Base-by-base conservation (phyloP, 2,888 invertebrate genomes). In the Archaeoteleia sp. region DNA sequence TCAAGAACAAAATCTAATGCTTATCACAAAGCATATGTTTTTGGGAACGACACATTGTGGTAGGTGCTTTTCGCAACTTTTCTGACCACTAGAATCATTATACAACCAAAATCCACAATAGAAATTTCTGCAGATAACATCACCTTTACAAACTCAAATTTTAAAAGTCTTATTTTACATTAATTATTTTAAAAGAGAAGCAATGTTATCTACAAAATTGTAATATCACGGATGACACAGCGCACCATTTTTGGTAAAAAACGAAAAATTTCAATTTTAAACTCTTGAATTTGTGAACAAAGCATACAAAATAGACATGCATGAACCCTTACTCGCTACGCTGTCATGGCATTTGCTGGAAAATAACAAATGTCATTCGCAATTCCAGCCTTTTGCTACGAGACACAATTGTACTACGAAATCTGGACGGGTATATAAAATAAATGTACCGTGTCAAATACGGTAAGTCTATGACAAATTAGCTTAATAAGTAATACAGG, bases 351-450 rank as follows among this genome's bases (percentile, higher is more conserved):
- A 8, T 51, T 29, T 37, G 45, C 35, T 43, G 37, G 51, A 51
- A 39, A 29, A 37, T 25, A 10, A 42, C 15, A 37, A 48, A 10
- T 4, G 27, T 23, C 20, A 17, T 57, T 48, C 27, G 15, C 12
- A 4, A 30, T 34, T 58, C 42, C 49, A 43, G 48, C 46, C 9
- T 14, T 9, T 14, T 35, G 37, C 39, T 25, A 30, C 32, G 5
- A 17, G 17, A 46, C 29, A 5, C 25, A n/a, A 6, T 54, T 43
- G 45, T 43, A 55, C 54, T 55, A 45, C 54, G 30, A 20, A 51
- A 40, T 55, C 27, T 55, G 54, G 54, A 49, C 48, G 58, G 40
- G 42, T 12, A 10, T 48, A 30, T 23, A 58, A 48, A 40, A 42
- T 14, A 58, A 48, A 49, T 15, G 29, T 40, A 35, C 34, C 12